Evolutionary conservation across 2,797 vertebrate species (phyloP), one percentile per base, ranked within the genome.

Genomic region (Sciurus vulgaris): DNA sequence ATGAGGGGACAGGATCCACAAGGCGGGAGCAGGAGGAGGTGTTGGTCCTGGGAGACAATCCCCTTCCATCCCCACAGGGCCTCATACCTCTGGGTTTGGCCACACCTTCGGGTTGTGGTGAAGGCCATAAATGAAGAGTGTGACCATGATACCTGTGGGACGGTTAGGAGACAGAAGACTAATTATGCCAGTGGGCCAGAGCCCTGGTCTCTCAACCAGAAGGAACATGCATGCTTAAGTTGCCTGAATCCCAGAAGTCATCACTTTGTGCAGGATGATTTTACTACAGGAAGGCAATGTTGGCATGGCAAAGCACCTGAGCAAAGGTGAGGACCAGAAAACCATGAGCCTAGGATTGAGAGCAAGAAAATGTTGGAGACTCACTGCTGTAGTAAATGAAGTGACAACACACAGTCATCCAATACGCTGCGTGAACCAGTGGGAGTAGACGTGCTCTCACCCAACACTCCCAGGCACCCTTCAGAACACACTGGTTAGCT

Each of bases 81-180:
- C 38, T 41, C 69, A 44, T 95, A 97, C 97, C 96, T 96, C 92
- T 92, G 96, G 96, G n/a, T 96, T 51, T 2, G 89, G 67, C 97
- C 96, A 97, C 59, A 96, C 33, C 1, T 82, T 67, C 14, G 93
- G 86, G 41, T 96, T 97, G 83, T 96, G 93, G 70, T 98, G 97
- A 81, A 97, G 95, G 10, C 35, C 44, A 82, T 96, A 97, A 83
- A 97, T 41, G 67, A 56, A 49, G 63, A 97, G 14, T 2, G 14
- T 0, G 22, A 54, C 38, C 13, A 2, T 18, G 61, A 85, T 7
- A 10, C 93, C 96, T 94, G 30, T 92, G 56, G 67, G 17, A 14
- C 17, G 82, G 41, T 24, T 28, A 76, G 65, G 63, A 70, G 74
- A 79, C 14, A 47, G 22, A 70, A 79, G 11, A 30, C 22, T 38